A percentile compares a stretch with the other conserved stretches of the same genome.
Evolutionary conservation across 1,140 invertebrate species (phyloP).

Genomic region (Brachionus plicatilis): DNA sequence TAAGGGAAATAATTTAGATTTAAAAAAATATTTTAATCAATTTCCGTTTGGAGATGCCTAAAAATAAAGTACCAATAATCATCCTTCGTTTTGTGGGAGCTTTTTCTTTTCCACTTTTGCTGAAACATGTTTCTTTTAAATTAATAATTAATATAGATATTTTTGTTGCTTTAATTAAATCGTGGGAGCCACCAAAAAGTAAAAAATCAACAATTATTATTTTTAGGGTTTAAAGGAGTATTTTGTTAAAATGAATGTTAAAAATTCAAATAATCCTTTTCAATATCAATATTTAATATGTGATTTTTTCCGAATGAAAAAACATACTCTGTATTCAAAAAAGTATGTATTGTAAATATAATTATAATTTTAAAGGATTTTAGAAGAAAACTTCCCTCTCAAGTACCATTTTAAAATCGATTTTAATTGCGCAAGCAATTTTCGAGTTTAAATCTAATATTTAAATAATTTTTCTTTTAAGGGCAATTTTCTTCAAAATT

Average conservation of each 20-base stretch:
- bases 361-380: background rate
- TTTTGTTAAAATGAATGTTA: no score
- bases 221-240: background rate
- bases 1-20: background rate
- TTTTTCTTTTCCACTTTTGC: background rate
- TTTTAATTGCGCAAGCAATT: background rate
- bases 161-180: background rate
- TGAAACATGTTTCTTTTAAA: background rate
- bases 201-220: background rate
- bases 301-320: background rate
- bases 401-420: background rate
- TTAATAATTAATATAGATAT: background rate
- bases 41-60: background rate
- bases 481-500: background rate
- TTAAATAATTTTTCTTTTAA: background rate
- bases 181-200: background rate
- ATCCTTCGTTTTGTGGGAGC: background rate
- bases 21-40: background rate
- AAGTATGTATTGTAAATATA: background rate
- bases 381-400: background rate
- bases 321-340: background rate
- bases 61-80: background rate
- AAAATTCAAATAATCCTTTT: background rate
- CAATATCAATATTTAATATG: background rate
- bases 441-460: background rate